phyloP scores from a whole-genome alignment of 2,113 vertebrate genomes.

The Thomomys bottae region DNA sequence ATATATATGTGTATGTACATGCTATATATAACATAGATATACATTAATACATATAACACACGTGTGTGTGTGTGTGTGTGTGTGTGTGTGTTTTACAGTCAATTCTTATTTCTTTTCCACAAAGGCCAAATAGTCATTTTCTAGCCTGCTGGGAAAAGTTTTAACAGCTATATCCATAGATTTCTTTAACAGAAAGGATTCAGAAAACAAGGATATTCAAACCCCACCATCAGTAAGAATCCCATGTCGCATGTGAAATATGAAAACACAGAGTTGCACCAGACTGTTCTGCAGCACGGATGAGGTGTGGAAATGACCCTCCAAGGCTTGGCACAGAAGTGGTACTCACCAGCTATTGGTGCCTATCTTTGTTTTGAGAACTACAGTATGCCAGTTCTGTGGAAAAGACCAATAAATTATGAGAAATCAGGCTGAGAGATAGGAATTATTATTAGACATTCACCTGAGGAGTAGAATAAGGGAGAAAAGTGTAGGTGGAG shows the following conservation, averaged over 20 bases:
- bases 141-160: not conserved
- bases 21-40: too few relatives aligned
- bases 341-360: rapidly evolving
- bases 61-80: too few relatives aligned
- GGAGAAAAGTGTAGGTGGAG: not conserved
- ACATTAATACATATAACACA: too few relatives aligned
- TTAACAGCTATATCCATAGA: not conserved
- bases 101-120: not conserved
- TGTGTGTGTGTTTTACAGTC: too few relatives aligned
- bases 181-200: not conserved
- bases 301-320: too few relatives aligned
- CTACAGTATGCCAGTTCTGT: not conserved
- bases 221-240: not conserved
- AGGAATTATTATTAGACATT: not conserved
- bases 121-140: not conserved
- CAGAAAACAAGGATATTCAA: not conserved
- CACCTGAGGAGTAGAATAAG: not conserved
- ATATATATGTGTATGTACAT: too few relatives aligned
- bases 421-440: not conserved
- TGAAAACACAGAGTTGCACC: not conserved
- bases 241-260: not conserved
- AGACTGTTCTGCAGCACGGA: not conserved
- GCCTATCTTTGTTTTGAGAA: not conserved
- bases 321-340: not conserved
- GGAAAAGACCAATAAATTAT: not conserved